These are phyloP conservation scores for Lytechinus pictus DNA, from an alignment of 35 echinoderm and acorn worm species.

Conservation along the genomic window DNA sequence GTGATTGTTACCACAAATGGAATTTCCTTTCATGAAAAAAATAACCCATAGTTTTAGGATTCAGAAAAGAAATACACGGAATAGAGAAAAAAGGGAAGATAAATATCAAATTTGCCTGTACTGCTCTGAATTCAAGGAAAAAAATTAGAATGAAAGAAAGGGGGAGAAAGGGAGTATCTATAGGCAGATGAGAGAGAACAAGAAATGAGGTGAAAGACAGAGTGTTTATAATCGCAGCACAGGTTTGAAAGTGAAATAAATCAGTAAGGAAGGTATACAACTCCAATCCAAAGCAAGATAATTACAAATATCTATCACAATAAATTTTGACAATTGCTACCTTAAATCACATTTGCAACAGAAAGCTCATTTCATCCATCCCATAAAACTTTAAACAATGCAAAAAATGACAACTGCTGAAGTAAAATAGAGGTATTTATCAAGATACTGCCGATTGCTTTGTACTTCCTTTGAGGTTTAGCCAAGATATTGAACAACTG, in stretches of 20 bases:
- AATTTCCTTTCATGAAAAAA: too few species aligned
- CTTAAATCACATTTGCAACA: neutral
- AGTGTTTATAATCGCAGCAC: neutral
- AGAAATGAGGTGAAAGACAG: neutral
- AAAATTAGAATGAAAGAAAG: neutral
- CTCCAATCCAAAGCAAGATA: neutral
- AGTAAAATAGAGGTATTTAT: neutral
- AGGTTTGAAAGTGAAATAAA: neutral
- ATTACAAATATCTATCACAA: conserved; percentile 12
- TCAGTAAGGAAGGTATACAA: neutral
- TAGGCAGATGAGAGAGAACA: neutral
- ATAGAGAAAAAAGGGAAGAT: too few species aligned
- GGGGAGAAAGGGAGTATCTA: neutral
- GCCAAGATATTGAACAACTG: neutral
- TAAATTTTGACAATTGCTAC: neutral
- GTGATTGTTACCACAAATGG: too few species aligned
- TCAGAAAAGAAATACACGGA: too few species aligned
- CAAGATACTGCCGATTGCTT: neutral
- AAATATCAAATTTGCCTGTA: too few species aligned
- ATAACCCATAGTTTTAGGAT: too few species aligned
- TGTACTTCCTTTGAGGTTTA: neutral
- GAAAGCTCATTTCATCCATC: neutral
- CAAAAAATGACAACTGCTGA: neutral
- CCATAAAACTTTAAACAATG: neutral
- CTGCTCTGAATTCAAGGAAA: neutral